Base-by-base conservation (phyloP, 2,797 vertebrate species). In the Hyperoplus lanceolatus region DNA sequence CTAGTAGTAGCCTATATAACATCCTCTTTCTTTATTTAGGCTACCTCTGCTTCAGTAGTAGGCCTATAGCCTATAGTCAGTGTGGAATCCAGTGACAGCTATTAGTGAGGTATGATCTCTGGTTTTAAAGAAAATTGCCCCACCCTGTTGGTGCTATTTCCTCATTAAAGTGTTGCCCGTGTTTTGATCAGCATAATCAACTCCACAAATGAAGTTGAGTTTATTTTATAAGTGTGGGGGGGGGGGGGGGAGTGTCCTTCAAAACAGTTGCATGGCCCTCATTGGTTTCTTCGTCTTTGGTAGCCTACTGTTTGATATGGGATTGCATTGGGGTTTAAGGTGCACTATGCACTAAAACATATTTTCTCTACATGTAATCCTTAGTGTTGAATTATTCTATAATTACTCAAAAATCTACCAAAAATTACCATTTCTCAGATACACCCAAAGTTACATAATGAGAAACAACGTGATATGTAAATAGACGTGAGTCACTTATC, bases 101-200 rank as follows among this genome's bases (percentile, higher is more conserved):
- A 29, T 29, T 29, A 29, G 29, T 29, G 29, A 29, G 29, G 29
- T 29, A 29, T 29, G 29, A 29, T 29, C 29, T 55, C 39, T 39
- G 63, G 39, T 73, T 83, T 79, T 66, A 7, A 43, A 36, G 61
- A 69, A 67, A 69, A 16, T 45, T 12, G 81, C 75, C 72, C 82
- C 84, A 87, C 86, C 81, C 78, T 68, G n/a, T 55, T 74, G 59
- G 56, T 59, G 78, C 14, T 67, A 48, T 75, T 69, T 80, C 74
- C 69, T 74, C 69, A 39, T 51, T 36, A 70, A 80, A 58, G n/a
- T 50, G 53, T 60, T 13, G 12, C 59, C 56, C 21, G 11, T 15
- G 46, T 29, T 29, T 57, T 61, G n/a, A 80, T 79, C 65, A 74
- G 73, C 83, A 81, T 79, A 60, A 64, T 53, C 18, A 36, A 2